Evolutionary conservation across 2,113 vertebrate species (phyloP), one percentile per base, ranked within the genome.

Genomic region (Etheostoma cragini): DNA sequence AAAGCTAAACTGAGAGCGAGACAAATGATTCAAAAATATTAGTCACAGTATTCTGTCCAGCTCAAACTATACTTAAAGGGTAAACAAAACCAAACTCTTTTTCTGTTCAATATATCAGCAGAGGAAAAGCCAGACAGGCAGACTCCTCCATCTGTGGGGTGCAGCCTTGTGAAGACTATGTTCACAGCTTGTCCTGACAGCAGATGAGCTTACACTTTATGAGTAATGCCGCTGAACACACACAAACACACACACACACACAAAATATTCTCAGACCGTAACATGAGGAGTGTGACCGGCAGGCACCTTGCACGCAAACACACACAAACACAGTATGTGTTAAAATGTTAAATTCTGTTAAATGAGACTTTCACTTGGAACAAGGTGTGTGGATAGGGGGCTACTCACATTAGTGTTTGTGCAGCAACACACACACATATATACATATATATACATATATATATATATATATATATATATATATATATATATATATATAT

Each of bases 141-240:
- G 81, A 77, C 76, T 84, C 67, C 49, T 87, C 79, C 60, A 65
- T 87, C 84, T 67, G 79, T 45, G 79, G 78, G 72, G 60, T 35
- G 64, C 82, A 50, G 80, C 83, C 88, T 81, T 57, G 72, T 62
- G 64, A 89, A 77, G 72, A 90, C 62, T 78, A 60, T 85, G 84
- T 88, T 91, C 82, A 81, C 91, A 92, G 85, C 83, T 90, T 92
- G 88, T 86, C 83, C 87, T 75, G 87, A 92, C 87, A 88, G 88
- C 87, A 81, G 80, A 87, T 76, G 82, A 81, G 80, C 85, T 84
- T 80, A 87, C 88, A 81, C 78, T 82, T 88, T 83, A 88, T 84
- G 87, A 86, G 84, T 87, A 81, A 81, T 78, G 74, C 78, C 54
- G 66, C 82, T 35, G 45, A 79, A 84, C 77, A 87, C 67, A 10